Evolutionary conservation across 2,113 vertebrate genomes (phyloP).

Genomic region (Paedocypris sp.): DNA sequence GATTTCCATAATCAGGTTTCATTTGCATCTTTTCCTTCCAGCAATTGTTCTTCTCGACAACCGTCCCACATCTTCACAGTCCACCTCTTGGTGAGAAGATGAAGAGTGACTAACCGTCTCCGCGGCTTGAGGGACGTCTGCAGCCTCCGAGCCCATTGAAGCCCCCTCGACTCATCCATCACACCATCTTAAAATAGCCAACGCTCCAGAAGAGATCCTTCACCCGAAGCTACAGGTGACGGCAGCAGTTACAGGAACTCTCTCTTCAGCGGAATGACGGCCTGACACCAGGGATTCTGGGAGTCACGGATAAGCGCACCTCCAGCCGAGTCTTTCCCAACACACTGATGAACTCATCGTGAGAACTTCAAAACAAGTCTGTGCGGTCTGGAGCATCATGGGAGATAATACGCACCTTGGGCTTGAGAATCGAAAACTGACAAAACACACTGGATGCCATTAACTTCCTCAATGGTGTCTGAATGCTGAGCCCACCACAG

Average conservation of each 20-base stretch:
- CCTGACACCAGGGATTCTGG: slow-evolving; percentile 12
- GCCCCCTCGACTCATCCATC: background rate
- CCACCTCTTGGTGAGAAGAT: slow-evolving; percentile 14
- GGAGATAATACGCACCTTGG: slow-evolving; percentile 9
- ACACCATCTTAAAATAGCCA: slow-evolving; percentile 2
- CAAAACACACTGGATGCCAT: background rate
- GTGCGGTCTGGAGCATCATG: background rate
- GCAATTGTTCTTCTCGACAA: too few species aligned
- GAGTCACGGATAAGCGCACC: background rate
- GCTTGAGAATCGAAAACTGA: background rate
- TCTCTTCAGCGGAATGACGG: slow-evolving; percentile 8
- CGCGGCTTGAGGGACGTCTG: background rate
- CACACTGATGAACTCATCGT: background rate
- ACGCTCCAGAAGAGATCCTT: slow-evolving; percentile 4
- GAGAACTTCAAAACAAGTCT: slow-evolving; percentile 2
- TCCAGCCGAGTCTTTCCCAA: background rate
- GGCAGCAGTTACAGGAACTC: background rate
- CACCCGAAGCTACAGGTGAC: background rate
- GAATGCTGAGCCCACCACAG: too few species aligned
- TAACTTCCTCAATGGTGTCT: too few species aligned
- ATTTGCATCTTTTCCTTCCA: too few species aligned
- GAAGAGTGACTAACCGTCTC: background rate
- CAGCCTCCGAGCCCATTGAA: background rate
- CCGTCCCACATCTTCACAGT: slow-evolving; percentile 10
- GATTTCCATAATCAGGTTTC: too few species aligned